These are phyloP conservation scores for Vicugna pacos DNA, from an alignment of 2,113 vertebrate species.

Conservation along the genomic window DNA sequence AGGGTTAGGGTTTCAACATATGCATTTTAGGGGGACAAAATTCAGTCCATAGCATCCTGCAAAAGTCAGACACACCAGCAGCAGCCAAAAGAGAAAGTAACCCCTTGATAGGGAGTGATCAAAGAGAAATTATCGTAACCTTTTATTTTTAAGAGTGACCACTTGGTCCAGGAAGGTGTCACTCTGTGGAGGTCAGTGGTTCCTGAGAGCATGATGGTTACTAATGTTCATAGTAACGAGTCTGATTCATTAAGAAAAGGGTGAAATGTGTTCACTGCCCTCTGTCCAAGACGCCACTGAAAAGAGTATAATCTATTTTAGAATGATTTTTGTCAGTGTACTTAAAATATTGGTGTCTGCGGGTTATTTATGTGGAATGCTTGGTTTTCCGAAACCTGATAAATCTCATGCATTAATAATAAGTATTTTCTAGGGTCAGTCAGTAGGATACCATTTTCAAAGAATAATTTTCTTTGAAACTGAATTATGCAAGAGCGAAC, in stretches of 20 bases:
- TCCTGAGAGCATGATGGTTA: background rate
- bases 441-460: slow-evolving; percentile 26
- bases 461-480: slow-evolving; percentile 48
- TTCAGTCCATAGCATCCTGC: background rate
- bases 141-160: background rate
- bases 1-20: background rate
- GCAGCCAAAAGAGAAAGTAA: background rate
- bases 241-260: background rate
- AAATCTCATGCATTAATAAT: slow-evolving; percentile 15
- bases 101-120: background rate
- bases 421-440: slow-evolving; percentile 48
- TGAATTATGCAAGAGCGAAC: slow-evolving; percentile 43
- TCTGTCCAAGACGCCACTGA: slow-evolving; percentile 4
- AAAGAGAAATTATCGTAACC: background rate
- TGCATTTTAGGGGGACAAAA: background rate
- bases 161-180: background rate
- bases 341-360: background rate
- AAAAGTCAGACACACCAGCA: background rate
- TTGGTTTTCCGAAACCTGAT: slow-evolving; percentile 23
- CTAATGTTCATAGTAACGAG: background rate
- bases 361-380: background rate
- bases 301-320: background rate
- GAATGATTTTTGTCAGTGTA: slow-evolving; percentile 1
- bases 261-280: background rate
- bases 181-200: background rate